A percentile compares a stretch with the other conserved stretches of the same genome.
phyloP scores from a whole-genome alignment of 2,888 invertebrate genomes.

The Cryptophagus acutangulus region DNA sequence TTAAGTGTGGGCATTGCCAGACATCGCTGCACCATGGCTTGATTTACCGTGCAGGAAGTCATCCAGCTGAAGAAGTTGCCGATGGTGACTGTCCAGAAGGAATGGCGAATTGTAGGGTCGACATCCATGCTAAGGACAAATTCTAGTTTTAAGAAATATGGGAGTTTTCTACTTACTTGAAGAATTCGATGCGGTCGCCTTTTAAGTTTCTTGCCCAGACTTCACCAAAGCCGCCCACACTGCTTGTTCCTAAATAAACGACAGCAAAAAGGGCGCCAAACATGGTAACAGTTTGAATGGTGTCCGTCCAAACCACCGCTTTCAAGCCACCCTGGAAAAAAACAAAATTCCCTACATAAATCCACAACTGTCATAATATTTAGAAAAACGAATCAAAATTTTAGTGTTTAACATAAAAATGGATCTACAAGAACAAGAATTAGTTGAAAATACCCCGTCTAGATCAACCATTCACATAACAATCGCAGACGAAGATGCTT shows the following conservation, averaged over 20 bases:
- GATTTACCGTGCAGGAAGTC: slow-evolving; percentile 77
- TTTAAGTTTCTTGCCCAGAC: slow-evolving; percentile 58
- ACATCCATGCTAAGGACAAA: slow-evolving; percentile 57
- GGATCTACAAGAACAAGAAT: no score
- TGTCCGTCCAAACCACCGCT: slow-evolving; percentile 79
- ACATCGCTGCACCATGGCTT: slow-evolving; percentile 83
- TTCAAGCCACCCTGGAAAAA: slow-evolving; percentile 65
- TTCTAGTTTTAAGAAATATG: neutral
- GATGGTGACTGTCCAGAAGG: slow-evolving; percentile 72
- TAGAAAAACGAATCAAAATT: no score
- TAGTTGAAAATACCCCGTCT: no score
- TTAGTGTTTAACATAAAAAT: no score
- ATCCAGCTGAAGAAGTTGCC: slow-evolving; percentile 79
- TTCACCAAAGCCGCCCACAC: slow-evolving; percentile 59
- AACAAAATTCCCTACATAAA: no score
- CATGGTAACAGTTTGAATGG: slow-evolving; percentile 70
- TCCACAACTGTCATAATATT: no score
- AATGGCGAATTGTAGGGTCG: slow-evolving; percentile 72
- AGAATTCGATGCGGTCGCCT: slow-evolving; percentile 65
- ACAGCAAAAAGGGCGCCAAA: slow-evolving; percentile 65
- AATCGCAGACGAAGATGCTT: slow-evolving; percentile 70
- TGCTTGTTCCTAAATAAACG: slow-evolving; percentile 59
- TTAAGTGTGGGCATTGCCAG: slow-evolving; percentile 68
- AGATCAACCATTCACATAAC: no score
- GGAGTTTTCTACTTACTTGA: slow-evolving; percentile 54